Percentiles rank a stretch among this genome's conserved stretches.
Evolutionary conservation across 2,113 vertebrate species (phyloP).

Genomic region (Ariopsis seemanni): DNA sequence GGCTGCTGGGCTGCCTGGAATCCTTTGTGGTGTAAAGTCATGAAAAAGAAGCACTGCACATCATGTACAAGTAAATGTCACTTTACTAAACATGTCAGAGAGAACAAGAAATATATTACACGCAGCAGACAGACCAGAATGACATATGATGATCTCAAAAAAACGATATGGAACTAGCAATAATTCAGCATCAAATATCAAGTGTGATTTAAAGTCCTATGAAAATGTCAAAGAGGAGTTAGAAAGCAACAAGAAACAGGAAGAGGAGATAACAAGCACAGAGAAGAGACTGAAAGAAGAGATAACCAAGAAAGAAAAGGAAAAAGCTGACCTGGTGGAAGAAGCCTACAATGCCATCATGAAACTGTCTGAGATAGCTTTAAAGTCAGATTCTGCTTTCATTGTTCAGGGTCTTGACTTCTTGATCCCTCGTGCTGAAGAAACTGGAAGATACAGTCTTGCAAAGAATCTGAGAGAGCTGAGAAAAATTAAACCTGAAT

Average conservation of each 20-base stretch:
- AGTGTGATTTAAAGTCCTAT: not conserved
- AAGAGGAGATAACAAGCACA: not conserved
- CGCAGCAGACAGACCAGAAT: too few species aligned
- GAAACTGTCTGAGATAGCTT: not conserved
- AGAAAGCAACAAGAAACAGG: not conserved
- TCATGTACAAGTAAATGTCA: slow-evolving; percentile 38
- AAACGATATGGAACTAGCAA: not conserved
- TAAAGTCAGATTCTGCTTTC: slow-evolving; percentile 36
- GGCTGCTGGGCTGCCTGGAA: not conserved
- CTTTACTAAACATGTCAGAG: slow-evolving; percentile 28
- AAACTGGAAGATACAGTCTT: too few species aligned
- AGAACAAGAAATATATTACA: slow-evolving; percentile 30
- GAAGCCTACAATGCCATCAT: slow-evolving; percentile 30
- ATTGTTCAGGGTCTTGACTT: not conserved
- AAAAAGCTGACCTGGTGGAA: slow-evolving; percentile 8
- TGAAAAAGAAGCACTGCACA: slow-evolving; percentile 19
- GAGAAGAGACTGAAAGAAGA: not conserved
- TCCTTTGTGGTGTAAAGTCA: slow-evolving; percentile 7
- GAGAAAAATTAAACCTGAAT: too few species aligned
- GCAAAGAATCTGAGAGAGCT: too few species aligned
- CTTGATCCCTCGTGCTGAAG: too few species aligned
- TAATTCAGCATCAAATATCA: not conserved
- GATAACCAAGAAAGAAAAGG: not conserved
- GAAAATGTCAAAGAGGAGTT: not conserved
- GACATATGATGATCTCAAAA: slow-evolving; percentile 8